Conservation (phyloP, 2,113 vertebrate genomes). For the Dryoscopus gambensis region DNA sequence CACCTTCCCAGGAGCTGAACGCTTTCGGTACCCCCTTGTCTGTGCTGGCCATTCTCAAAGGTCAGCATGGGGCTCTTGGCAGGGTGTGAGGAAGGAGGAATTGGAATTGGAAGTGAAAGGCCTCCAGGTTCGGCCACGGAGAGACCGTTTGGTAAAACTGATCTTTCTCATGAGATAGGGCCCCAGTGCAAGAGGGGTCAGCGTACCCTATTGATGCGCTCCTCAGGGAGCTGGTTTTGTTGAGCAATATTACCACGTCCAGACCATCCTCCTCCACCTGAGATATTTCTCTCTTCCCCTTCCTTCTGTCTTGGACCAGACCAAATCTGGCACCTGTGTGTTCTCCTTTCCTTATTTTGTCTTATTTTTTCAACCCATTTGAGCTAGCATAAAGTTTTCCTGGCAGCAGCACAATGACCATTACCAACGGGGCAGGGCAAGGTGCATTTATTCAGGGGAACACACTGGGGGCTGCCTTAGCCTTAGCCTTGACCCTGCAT, state of each 20-base stretch:
- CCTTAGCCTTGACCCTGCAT: background rate
- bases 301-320: background rate
- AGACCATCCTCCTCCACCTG: background rate
- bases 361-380: background rate
- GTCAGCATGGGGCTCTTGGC: background rate
- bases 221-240: background rate
- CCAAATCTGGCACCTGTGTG: background rate
- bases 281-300: background rate
- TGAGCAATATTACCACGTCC: background rate
- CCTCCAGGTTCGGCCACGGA: background rate
- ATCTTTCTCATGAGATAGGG: background rate
- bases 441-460: too few species aligned
- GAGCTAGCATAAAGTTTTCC: background rate
- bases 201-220: accelerated
- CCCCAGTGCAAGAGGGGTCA: background rate
- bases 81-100: background rate
- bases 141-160: accelerated
- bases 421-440: too few species aligned
- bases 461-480: background rate
- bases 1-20: accelerated
- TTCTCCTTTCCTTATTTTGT: background rate
- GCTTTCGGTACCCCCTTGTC: accelerated
- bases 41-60: background rate
- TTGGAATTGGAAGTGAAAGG: background rate
- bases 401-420: background rate